Conservation (phyloP, 2,113 vertebrate species). For the Engraulis encrasicolus region DNA sequence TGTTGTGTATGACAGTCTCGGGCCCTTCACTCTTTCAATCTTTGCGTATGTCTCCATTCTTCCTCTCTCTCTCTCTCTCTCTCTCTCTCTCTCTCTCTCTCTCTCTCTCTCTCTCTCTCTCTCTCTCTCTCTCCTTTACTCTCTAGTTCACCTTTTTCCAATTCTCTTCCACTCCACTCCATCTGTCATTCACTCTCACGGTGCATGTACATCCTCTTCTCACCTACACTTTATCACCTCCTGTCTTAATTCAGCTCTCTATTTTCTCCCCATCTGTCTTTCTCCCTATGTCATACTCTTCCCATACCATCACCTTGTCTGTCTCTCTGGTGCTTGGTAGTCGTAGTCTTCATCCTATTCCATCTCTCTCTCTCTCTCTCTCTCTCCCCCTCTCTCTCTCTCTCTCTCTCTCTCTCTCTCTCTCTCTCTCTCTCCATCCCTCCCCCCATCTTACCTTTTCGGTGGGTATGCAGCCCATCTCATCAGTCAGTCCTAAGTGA, state of each 20-base stretch:
- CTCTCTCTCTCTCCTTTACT: too few species aligned
- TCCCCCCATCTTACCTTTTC: neutral
- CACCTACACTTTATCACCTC: too few species aligned
- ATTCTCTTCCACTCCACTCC: too few species aligned
- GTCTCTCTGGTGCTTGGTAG: too few species aligned
- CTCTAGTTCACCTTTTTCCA: too few species aligned
- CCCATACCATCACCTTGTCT: neutral
- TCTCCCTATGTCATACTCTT: too few species aligned
- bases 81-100: neutral
- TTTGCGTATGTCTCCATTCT: neutral
- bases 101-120: too few species aligned
- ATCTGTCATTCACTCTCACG: too few species aligned
- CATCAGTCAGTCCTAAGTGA: constrained; percentile 5
- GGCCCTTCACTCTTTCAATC: neutral
- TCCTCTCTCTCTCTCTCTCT: neutral
- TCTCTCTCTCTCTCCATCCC: neutral
- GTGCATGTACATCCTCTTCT: too few species aligned
- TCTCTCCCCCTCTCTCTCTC: neutral
- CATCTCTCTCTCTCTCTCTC: neutral
- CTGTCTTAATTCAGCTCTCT: too few species aligned
- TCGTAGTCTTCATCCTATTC: neutral
- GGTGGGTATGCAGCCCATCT: neutral
- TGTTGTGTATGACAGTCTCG: neutral
- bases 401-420: neutral
- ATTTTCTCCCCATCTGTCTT: neutral